Evolutionary conservation across 2,888 invertebrate species (phyloP).

Genomic region (Tetranychus piercei): DNA sequence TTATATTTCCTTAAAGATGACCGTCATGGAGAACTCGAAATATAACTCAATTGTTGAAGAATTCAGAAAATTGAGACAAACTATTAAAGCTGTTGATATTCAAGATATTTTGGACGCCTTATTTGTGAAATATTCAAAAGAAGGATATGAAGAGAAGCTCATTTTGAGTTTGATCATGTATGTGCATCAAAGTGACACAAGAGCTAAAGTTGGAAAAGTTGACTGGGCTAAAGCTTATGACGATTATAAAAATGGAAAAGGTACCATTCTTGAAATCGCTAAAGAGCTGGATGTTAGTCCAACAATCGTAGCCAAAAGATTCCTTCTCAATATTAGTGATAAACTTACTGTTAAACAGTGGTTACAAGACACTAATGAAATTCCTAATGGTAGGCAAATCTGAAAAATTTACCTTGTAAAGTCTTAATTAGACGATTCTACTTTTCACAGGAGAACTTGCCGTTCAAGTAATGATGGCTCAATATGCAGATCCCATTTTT

Average conservation of each 20-base stretch:
- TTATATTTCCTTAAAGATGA: not conserved
- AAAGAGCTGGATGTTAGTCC: not conserved
- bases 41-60: not conserved
- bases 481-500: constrained; percentile 16
- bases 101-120: not conserved
- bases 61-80: not conserved
- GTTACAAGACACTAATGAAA: not conserved
- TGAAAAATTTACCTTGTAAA: not conserved
- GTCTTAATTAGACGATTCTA: not conserved
- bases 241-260: not conserved
- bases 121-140: not conserved
- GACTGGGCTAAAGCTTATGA: not conserved
- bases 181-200: not conserved
- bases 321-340: not conserved
- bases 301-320: not conserved
- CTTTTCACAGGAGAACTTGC: constrained; percentile 11
- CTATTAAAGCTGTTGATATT: not conserved
- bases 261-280: not conserved
- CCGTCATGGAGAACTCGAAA: not conserved
- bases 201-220: not conserved
- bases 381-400: not conserved
- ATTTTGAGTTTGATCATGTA: not conserved
- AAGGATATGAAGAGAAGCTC: not conserved
- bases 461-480: constrained; percentile 13
- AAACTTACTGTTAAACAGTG: not conserved